A percentile compares a stretch with the other conserved stretches of the same genome.
Evolutionary conservation across 2,888 invertebrate genomes (phyloP).

Genomic region (Stegophylla sp.): DNA sequence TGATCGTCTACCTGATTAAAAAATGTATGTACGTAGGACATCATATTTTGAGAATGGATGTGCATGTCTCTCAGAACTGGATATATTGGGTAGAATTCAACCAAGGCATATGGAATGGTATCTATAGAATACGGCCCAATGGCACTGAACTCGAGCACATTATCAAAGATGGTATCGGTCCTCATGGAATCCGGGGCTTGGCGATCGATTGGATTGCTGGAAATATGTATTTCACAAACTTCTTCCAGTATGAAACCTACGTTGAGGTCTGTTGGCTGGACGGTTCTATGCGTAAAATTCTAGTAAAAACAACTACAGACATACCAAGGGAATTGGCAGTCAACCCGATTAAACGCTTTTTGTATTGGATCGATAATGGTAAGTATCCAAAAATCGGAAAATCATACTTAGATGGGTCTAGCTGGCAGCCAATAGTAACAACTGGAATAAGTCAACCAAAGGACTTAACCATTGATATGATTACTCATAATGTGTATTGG

Average conservation of each 20-base stretch:
- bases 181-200: constrained; percentile 86
- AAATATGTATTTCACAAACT: constrained; percentile 96
- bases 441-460: constrained; percentile 90
- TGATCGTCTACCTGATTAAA: not conserved
- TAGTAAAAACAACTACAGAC: constrained; percentile 89
- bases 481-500: constrained; percentile 96
- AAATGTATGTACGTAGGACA: constrained; percentile 69
- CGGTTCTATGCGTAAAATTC: constrained; percentile 86
- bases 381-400: constrained; percentile 93
- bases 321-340: constrained; percentile 95
- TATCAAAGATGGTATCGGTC: constrained; percentile 87
- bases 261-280: constrained; percentile 93
- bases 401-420: constrained; percentile 84
- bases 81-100: constrained; percentile 98
- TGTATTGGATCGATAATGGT: constrained; percentile 98
- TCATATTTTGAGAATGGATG: constrained; percentile 89
- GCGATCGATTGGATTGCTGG: constrained; percentile 97
- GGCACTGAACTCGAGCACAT: constrained; percentile 85
- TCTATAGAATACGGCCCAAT: constrained; percentile 87
- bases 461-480: constrained; percentile 89
- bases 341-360: constrained; percentile 84
- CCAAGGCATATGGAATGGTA: constrained; percentile 87
- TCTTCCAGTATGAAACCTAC: constrained; percentile 94
- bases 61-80: constrained; percentile 86
- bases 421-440: constrained; percentile 84